phyloP scores from a whole-genome alignment of 1,140 invertebrate genomes.

The Anadara kagoshimensis region DNA sequence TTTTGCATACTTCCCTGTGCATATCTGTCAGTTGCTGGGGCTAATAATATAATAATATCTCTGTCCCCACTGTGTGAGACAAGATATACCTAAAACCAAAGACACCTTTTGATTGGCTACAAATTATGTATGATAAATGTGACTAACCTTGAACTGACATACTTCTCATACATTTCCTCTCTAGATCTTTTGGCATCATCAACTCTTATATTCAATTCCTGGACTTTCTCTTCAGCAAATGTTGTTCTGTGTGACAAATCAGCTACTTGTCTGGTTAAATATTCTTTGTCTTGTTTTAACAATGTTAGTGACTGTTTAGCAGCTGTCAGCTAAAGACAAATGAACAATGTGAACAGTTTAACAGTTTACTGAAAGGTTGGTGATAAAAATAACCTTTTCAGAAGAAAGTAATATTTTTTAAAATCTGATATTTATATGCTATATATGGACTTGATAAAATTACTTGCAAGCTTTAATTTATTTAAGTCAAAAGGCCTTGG shows the following conservation, averaged over 20 bases:
- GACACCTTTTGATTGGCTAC: too few species aligned
- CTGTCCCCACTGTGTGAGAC: too few species aligned
- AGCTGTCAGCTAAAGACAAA: slow-evolving; percentile 56
- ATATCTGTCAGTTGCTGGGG: too few species aligned
- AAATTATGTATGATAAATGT: background rate
- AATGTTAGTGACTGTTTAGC: slow-evolving; percentile 68
- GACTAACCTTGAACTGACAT: slow-evolving; percentile 70
- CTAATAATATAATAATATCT: too few species aligned
- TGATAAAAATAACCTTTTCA: background rate
- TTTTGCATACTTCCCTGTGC: too few species aligned
- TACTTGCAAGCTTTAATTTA: too few species aligned
- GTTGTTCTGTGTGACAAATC: slow-evolving; percentile 63
- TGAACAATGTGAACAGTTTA: background rate
- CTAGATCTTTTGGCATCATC: slow-evolving; percentile 70
- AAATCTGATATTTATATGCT: too few species aligned
- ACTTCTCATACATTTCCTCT: slow-evolving; percentile 75
- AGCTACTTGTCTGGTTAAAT: slow-evolving; percentile 68
- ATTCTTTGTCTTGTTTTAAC: slow-evolving; percentile 74
- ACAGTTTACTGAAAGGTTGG: background rate
- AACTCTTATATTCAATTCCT: slow-evolving; percentile 60
- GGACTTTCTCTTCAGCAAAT: slow-evolving; percentile 68
- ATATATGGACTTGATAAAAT: too few species aligned
- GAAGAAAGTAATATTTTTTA: background rate
- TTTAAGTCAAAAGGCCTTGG: too few species aligned
- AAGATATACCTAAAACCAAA: too few species aligned